Base-by-base conservation (phyloP, 2,113 vertebrate genomes). In the Nettapus auritus region DNA sequence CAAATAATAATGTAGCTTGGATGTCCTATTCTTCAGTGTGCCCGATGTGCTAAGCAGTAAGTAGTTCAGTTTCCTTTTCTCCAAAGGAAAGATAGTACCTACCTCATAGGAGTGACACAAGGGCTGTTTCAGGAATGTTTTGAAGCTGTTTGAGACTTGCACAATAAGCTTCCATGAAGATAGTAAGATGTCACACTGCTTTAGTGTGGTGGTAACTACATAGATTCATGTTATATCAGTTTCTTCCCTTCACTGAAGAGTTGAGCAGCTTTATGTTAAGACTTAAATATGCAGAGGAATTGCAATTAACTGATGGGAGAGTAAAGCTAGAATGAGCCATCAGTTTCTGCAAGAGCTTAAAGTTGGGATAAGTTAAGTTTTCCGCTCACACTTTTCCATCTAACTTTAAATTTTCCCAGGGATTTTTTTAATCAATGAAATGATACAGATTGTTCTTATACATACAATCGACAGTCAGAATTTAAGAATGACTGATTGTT, bases 81-180 rank as follows among this genome's bases (percentile, higher is more conserved):
- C 57, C n/a, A 50, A 76, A 59, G 91, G 89, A 89, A 80, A 82
- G 66, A 66, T 83, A 87, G 74, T 73, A 93, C 92, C 92, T 94
- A 96, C 96, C 96, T 97, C 94, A 91, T 25, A 91, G 16, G 76
- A 88, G n/a, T 53, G 90, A 50, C 69, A 64, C 34, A 90, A 86
- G 88, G 85, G 82, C 94, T 93, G 86, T 93, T 96, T 90, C n/a
- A 57, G 68, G 81, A 79, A 36, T 46, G 74, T 46, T 90, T 50
- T 64, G 57, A 69, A 66, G 80, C 78, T 88, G 40, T 23, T 90
- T 60, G 48, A 74, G 46, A 74, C 71, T 83, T 91, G 82, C 78
- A 88, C 70, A 82, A 33, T 74, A 66, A 11, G n/a, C 19, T 86
- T 88, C 88, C 68, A 6, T 36, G 56, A 68, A 92, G 85, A 80